These are phyloP conservation scores for Dermochelys coriacea DNA, from an alignment of 2,797 vertebrate genomes.

Conservation along the genomic window DNA sequence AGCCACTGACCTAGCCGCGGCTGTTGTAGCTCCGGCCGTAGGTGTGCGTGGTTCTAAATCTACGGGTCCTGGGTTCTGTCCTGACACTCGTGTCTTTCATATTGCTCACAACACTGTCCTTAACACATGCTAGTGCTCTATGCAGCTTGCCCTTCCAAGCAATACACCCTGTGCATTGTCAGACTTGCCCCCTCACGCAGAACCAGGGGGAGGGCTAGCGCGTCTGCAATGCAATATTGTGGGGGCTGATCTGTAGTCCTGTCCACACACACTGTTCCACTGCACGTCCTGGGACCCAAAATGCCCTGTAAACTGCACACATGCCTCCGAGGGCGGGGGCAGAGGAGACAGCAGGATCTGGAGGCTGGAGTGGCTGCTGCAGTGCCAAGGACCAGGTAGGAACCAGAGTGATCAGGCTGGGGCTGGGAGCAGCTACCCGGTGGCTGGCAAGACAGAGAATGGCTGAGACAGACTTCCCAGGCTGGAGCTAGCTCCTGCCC, in stretches of 20 bases:
- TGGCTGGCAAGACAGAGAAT: not conserved
- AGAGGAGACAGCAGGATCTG: not conserved
- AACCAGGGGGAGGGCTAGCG: not conserved
- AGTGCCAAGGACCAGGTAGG: too few relatives aligned
- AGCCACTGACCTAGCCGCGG: too few relatives aligned
- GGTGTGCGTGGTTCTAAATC: not conserved
- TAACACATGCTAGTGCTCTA: not conserved
- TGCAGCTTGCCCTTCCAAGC: not conserved
- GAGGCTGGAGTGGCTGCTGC: not conserved
- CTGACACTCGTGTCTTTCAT: not conserved
- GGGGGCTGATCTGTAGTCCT: not conserved
- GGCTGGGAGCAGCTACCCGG: not conserved
- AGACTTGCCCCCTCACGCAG: too few relatives aligned
- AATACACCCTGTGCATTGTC: too few relatives aligned
- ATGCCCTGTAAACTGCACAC: not conserved
- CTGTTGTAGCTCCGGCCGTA: not conserved
- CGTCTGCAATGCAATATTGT: too few relatives aligned
- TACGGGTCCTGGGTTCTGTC: not conserved
- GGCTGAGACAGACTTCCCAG: not conserved
- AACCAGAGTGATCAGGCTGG: not conserved
- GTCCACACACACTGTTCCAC: too few relatives aligned
- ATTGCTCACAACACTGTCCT: too few relatives aligned
- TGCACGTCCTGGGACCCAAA: not conserved
- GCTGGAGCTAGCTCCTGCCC: not conserved
- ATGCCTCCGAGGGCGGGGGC: too few relatives aligned